phyloP scores from a whole-genome alignment of 2,113 vertebrate genomes.

The Brachionichthys hirsutus region DNA sequence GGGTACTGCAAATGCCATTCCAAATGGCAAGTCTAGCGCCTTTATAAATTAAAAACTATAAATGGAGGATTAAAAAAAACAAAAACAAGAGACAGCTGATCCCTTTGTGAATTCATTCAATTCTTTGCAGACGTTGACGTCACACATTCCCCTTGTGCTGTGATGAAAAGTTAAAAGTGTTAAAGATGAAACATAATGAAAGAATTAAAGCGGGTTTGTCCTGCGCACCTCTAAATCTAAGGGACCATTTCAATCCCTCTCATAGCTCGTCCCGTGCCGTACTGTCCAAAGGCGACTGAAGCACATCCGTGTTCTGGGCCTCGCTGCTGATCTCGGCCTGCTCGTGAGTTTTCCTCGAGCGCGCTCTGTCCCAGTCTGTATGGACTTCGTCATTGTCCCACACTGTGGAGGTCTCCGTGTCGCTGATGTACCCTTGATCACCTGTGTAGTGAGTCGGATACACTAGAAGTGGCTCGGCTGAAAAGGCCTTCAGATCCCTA shows the following conservation, averaged over 20 bases:
- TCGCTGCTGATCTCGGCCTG: constrained; percentile 85
- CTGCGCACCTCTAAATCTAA: constrained; percentile 10
- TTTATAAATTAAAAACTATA: constrained; percentile 35
- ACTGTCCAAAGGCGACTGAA: constrained; percentile 86
- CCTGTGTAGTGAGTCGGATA: constrained; percentile 92
- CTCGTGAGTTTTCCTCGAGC: constrained; percentile 85
- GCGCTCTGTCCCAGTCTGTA: constrained; percentile 90
- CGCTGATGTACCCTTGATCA: constrained; percentile 88
- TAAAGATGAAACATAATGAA: constrained; percentile 18
- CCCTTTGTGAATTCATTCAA: constrained; percentile 47
- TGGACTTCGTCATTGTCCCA: constrained; percentile 86
- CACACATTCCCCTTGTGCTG: constrained; percentile 20
- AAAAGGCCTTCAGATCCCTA: constrained; percentile 86
- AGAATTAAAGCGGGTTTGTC: constrained; percentile 9
- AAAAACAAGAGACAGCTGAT: constrained; percentile 28
- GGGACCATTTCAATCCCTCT: constrained; percentile 56
- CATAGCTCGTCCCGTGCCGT: constrained; percentile 88
- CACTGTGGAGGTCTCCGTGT: constrained; percentile 91
- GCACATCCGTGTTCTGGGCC: constrained; percentile 87
- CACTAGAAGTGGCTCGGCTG: constrained; percentile 87
- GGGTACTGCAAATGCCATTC: constrained; percentile 71
- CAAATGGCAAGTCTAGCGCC: constrained; percentile 68
- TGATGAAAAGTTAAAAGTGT: constrained; percentile 24
- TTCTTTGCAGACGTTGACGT: constrained; percentile 13
- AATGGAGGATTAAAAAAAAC: neutral